Percentiles rank a stretch among this genome's conserved stretches.
These are phyloP conservation scores for Neomonachus schauinslandi DNA, from an alignment of 2,113 vertebrate species.

Conservation along the genomic window DNA sequence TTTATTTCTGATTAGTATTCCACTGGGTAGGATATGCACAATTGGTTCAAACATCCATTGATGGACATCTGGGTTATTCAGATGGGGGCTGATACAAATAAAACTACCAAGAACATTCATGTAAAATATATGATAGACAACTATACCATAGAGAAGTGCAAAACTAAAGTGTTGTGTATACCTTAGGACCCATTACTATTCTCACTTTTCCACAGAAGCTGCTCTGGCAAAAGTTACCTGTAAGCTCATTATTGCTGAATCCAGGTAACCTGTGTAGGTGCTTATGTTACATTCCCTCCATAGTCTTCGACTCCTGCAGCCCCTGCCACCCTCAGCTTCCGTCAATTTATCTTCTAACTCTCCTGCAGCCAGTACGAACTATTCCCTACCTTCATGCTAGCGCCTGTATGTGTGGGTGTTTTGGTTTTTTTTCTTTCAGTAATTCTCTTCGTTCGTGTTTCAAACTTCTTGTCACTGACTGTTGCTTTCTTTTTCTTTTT, in stretches of 20 bases:
- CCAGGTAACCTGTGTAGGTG: not conserved
- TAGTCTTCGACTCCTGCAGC: not conserved
- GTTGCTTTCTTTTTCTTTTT: not conserved
- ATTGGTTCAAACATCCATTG: not conserved
- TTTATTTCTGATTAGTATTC: not conserved
- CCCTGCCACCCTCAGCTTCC: not conserved
- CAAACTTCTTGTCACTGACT: not conserved
- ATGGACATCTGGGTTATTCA: conserved; percentile 1
- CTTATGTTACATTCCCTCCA: not conserved
- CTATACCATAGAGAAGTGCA: not conserved
- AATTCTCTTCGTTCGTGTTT: not conserved
- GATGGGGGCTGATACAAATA: not conserved
- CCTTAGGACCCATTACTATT: not conserved
- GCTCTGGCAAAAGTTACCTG: not conserved
- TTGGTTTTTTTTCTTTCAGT: not conserved
- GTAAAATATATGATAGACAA: not conserved
- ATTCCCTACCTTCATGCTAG: not conserved
- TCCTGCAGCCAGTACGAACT: not conserved
- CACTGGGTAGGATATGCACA: not conserved
- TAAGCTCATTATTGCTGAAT: not conserved
- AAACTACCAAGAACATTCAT: not conserved
- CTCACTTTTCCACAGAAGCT: not conserved
- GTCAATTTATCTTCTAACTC: not conserved
- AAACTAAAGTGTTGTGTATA: not conserved
- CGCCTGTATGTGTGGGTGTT: not conserved